Base-by-base conservation (phyloP, 1,140 invertebrate species). In the Drosophila seguyi region DNA sequence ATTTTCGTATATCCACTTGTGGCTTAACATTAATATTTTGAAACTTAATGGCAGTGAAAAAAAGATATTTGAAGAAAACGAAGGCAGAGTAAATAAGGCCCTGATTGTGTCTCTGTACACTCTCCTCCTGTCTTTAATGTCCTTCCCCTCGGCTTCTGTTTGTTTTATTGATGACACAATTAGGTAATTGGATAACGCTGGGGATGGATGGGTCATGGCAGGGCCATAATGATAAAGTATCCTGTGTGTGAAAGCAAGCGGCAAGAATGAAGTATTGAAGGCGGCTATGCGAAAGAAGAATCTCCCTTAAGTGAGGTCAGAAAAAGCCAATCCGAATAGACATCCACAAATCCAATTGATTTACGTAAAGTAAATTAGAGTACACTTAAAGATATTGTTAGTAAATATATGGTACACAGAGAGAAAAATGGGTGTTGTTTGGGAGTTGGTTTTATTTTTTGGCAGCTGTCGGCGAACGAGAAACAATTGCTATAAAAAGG, bases 151-250 rank as follows among this genome's bases (percentile, higher is more conserved):
- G 29, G 36, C 44, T 36, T 63, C 60, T 82, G 77, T 81, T 82
- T 83, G 66, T 83, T 82, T 83, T 83, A 83, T 83, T 83, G 80
- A 75, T 79, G 80, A 57, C 75, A 78, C 59, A 79, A 82, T 79
- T 79, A 75, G 75, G 55, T 65, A 68, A 65, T 75, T 78, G 34
- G 52, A 58, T 29, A 13, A 58, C 29, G 20, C 10, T 58, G 55
- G 11, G 14, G 10, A 63, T 59, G 25, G n/a, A n/a, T n/a, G n/a
- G n/a, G n/a, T n/a, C n/a, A n/a, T n/a, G n/a, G n/a, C n/a, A n/a
- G n/a, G n/a, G 7, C 36, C 60, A 59, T 22, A 63, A 60, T 41
- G 11, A 59, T 63, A 62, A 62, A 53, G 60, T 63, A 55, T 42
- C 5, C 11, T 42, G 55, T 11, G 61, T 41, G 56, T 31, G 8